Percentiles rank a stretch among this genome's conserved stretches.
phyloP scores from a whole-genome alignment of 2,888 invertebrate genomes.

The Philaethria dido region DNA sequence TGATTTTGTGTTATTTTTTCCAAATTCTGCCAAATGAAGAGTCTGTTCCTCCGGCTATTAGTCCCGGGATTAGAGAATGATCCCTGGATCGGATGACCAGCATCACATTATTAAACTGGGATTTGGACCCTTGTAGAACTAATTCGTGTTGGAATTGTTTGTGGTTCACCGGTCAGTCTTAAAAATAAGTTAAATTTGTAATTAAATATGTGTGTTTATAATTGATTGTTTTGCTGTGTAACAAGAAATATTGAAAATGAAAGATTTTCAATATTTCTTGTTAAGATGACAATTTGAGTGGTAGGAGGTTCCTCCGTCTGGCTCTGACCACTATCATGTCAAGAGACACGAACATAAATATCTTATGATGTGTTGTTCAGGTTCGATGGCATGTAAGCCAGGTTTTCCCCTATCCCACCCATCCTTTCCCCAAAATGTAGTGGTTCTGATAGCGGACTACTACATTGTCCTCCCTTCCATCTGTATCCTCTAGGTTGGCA shows the following conservation, averaged over 20 bases:
- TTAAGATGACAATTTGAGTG: too few species aligned
- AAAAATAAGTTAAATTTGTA: slow-evolving; percentile 15
- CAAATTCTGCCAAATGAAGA: slow-evolving; percentile 48
- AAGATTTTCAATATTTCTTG: too few species aligned
- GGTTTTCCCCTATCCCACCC: too few species aligned
- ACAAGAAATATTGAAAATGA: not conserved
- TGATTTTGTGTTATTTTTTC: slow-evolving; percentile 27
- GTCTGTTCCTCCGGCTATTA: slow-evolving; percentile 68
- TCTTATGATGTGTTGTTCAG: too few species aligned
- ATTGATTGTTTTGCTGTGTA: not conserved
- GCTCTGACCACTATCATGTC: too few species aligned
- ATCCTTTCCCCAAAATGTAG: too few species aligned
- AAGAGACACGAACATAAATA: too few species aligned
- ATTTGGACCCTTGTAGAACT: slow-evolving; percentile 73
- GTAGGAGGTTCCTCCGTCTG: too few species aligned
- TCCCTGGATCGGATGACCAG: slow-evolving; percentile 78
- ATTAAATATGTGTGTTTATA: not conserved
- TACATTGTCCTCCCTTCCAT: too few species aligned
- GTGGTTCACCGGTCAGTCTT: slow-evolving; percentile 18
- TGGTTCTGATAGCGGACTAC: too few species aligned
- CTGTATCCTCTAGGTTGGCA: too few species aligned
- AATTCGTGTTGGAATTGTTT: slow-evolving; percentile 71
- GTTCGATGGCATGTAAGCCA: too few species aligned
- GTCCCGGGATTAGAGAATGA: slow-evolving; percentile 77
- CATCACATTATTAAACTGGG: slow-evolving; percentile 76